Conservation (phyloP, 1,140 invertebrate species). For the Conus betulinus region DNA sequence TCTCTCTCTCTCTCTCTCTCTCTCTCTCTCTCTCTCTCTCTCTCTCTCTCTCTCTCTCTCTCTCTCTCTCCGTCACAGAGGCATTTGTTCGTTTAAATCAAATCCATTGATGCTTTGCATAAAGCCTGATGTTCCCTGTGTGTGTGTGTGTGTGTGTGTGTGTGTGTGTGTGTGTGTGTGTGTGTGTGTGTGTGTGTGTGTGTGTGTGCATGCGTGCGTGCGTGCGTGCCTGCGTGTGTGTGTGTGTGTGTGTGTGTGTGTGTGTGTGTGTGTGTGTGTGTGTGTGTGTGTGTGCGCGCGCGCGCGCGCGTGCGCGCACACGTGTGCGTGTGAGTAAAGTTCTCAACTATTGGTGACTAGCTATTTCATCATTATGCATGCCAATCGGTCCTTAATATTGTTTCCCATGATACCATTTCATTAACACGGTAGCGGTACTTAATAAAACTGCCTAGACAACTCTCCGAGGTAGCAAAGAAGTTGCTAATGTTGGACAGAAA, state of each 20-base stretch:
- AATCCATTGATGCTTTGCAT: background rate
- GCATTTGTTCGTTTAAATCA: background rate
- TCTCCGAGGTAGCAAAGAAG: too few species aligned
- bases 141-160: slow-evolving; percentile 22
- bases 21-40: too few species aligned
- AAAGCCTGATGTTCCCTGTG: background rate
- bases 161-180: slow-evolving; percentile 20
- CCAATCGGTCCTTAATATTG: too few species aligned
- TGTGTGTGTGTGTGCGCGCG: background rate
- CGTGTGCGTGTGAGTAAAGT: background rate
- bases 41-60: too few species aligned
- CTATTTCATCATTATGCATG: too few species aligned
- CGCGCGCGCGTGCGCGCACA: background rate
- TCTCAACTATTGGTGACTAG: too few species aligned
- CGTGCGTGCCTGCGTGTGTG: background rate
- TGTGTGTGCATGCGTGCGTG: background rate
- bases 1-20: too few species aligned
- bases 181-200: slow-evolving; percentile 25
- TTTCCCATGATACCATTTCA: too few species aligned
- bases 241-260: background rate
- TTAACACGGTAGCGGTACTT: too few species aligned
- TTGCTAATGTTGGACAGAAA: too few species aligned
- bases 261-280: background rate
- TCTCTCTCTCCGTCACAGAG: background rate
- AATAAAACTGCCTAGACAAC: too few species aligned